These are phyloP conservation scores for Serripes groenlandicus DNA, from an alignment of 2,888 invertebrate genomes.

Conservation along the genomic window DNA sequence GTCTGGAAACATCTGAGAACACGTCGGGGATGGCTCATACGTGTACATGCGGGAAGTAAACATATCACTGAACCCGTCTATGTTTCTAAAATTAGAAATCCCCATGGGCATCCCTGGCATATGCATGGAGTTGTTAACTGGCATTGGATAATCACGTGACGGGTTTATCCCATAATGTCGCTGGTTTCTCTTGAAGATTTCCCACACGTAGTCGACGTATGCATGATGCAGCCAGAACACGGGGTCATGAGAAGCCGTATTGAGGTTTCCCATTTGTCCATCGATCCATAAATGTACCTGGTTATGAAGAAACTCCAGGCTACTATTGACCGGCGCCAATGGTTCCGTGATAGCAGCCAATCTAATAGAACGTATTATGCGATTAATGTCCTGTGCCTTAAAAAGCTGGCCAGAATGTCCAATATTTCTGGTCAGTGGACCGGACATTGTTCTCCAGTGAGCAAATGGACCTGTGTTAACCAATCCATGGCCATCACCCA, in stretches of 20 bases:
- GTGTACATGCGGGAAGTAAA: slow-evolving; percentile 67
- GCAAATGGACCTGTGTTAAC: slow-evolving; percentile 79
- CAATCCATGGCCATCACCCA: slow-evolving; percentile 76
- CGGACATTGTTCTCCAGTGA: slow-evolving; percentile 74
- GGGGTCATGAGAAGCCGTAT: slow-evolving; percentile 78
- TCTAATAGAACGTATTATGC: slow-evolving; percentile 59
- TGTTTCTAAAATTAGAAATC: slow-evolving; percentile 74
- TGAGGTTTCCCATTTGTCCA: slow-evolving; percentile 76
- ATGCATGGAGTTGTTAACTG: slow-evolving; percentile 71
- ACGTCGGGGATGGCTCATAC: slow-evolving; percentile 68
- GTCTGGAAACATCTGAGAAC: slow-evolving; percentile 56
- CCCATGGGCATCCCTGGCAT: slow-evolving; percentile 70
- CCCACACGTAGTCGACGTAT: slow-evolving; percentile 80
- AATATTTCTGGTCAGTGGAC: slow-evolving; percentile 76
- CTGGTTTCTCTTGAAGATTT: slow-evolving; percentile 73
- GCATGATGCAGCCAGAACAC: slow-evolving; percentile 79
- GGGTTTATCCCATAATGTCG: slow-evolving; percentile 66
- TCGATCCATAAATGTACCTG: slow-evolving; percentile 79
- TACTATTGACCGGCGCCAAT: slow-evolving; percentile 68
- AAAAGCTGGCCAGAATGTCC: slow-evolving; percentile 76
- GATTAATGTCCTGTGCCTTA: slow-evolving; percentile 62
- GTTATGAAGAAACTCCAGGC: slow-evolving; percentile 80
- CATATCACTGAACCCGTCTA: slow-evolving; percentile 75
- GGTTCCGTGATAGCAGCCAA: slow-evolving; percentile 72
- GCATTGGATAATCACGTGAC: slow-evolving; percentile 68